These are phyloP conservation scores for Clunio marinus DNA, from an alignment of 2,888 invertebrate species.

Conservation along the genomic window DNA sequence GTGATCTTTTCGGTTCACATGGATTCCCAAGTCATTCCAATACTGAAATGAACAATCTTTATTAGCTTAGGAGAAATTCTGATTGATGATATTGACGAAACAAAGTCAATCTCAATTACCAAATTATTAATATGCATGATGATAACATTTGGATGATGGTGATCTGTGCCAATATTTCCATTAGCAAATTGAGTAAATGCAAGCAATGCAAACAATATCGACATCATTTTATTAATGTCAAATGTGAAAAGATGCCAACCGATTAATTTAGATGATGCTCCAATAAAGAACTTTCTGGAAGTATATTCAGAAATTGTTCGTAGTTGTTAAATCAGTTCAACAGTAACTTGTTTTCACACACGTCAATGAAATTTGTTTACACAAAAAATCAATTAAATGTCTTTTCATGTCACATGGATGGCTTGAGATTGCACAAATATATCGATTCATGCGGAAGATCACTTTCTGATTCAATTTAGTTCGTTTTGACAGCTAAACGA, in stretches of 20 bases:
- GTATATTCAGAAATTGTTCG: too few species aligned
- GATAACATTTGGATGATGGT: conserved; percentile 14
- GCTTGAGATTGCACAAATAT: too few species aligned
- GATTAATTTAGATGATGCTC: too few species aligned
- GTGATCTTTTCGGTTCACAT: conserved; percentile 51
- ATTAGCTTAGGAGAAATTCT: too few species aligned
- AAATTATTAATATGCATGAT: conserved; percentile 25
- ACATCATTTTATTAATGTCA: too few species aligned
- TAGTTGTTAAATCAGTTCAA: too few species aligned
- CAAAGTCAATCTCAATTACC: conserved; percentile 10
- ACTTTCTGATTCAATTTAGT: background rate
- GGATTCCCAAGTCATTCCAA: conserved; percentile 90
- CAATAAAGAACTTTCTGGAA: too few species aligned
- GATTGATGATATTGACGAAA: background rate
- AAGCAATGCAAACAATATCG: background rate
- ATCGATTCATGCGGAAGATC: background rate
- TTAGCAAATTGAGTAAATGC: background rate
- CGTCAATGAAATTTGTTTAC: too few species aligned
- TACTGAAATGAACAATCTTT: conserved; percentile 59
- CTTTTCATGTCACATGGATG: background rate
- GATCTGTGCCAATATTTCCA: background rate
- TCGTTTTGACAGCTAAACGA: background rate
- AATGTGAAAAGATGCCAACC: too few species aligned
- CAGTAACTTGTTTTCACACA: too few species aligned
- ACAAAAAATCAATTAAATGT: conserved; percentile 31